Conservation (phyloP, 2,888 invertebrate species). For the Noctua janthe region DNA sequence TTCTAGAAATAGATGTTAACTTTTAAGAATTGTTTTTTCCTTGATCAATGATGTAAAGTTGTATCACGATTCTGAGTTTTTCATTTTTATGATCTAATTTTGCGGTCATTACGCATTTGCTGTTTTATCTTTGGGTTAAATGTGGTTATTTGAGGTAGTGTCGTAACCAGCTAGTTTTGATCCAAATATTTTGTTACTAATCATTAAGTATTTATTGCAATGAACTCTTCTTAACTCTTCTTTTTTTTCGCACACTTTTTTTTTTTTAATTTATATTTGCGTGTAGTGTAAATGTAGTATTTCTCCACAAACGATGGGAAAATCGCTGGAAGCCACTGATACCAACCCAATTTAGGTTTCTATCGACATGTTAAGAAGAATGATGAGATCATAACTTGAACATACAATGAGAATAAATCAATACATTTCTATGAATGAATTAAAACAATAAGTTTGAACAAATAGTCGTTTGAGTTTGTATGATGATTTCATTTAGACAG, state of each 20-base stretch:
- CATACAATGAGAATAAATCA: background rate
- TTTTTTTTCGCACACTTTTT: background rate
- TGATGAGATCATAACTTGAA: too few relatives aligned
- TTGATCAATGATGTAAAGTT: slow-evolving; percentile 38
- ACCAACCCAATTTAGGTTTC: background rate
- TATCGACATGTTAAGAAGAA: background rate
- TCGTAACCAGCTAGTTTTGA: background rate
- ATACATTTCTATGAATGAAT: background rate
- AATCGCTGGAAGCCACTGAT: too few relatives aligned
- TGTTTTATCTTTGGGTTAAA: background rate
- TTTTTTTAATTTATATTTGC: too few relatives aligned
- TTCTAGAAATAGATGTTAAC: slow-evolving; percentile 17
- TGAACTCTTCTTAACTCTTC: background rate
- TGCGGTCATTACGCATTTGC: background rate
- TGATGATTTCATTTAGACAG: background rate
- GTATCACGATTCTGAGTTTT: slow-evolving; percentile 28
- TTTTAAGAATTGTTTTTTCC: slow-evolving; percentile 35
- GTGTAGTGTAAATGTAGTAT: too few relatives aligned
- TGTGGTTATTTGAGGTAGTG: background rate
- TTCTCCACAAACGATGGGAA: too few relatives aligned
- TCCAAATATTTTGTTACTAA: background rate
- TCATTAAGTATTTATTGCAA: background rate
- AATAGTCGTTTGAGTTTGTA: background rate
- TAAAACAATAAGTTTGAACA: background rate
- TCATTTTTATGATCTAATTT: slow-evolving; percentile 12